A percentile compares a stretch with the other conserved stretches of the same genome.
phyloP scores from a whole-genome alignment of 2,797 vertebrate species.

The Austrolebias charrua region DNA sequence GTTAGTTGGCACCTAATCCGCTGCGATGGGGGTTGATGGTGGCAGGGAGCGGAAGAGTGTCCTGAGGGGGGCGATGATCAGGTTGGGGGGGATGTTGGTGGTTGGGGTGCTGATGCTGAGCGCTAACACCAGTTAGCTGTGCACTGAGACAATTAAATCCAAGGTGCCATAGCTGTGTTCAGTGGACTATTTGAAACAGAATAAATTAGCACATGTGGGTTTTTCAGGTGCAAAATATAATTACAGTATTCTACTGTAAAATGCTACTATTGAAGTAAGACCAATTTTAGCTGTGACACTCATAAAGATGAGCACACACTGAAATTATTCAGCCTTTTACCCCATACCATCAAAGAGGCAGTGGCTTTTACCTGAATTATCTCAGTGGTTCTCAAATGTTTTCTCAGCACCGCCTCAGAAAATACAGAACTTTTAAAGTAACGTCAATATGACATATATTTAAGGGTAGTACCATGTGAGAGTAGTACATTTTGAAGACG shows the following conservation, averaged over 20 bases:
- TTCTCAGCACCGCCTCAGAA: too few relatives aligned
- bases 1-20: conserved; percentile 75
- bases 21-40: conserved; percentile 63
- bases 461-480: too few relatives aligned
- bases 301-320: background rate
- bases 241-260: conserved; percentile 4
- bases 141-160: conserved; percentile 53
- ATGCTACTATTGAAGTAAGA: conserved; percentile 10
- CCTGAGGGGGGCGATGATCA: conserved; percentile 51
- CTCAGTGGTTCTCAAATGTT: too few relatives aligned
- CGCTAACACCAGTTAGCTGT: conserved; percentile 45
- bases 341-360: too few relatives aligned
- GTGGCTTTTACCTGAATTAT: background rate
- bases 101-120: conserved; percentile 29
- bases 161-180: conserved; percentile 36
- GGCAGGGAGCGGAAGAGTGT: conserved; percentile 56
- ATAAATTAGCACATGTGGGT: conserved; percentile 40
- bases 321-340: background rate
- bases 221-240: conserved; percentile 31
- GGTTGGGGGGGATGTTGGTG: conserved; percentile 11
- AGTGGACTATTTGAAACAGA: conserved; percentile 31
- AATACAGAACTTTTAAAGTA: too few relatives aligned
- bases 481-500: too few relatives aligned
- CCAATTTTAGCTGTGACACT: background rate
- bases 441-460: too few relatives aligned